These are phyloP conservation scores for Eucidaris tribuloides DNA, from an alignment of 35 echinoderm and acorn worm genomes.

Conservation along the genomic window DNA sequence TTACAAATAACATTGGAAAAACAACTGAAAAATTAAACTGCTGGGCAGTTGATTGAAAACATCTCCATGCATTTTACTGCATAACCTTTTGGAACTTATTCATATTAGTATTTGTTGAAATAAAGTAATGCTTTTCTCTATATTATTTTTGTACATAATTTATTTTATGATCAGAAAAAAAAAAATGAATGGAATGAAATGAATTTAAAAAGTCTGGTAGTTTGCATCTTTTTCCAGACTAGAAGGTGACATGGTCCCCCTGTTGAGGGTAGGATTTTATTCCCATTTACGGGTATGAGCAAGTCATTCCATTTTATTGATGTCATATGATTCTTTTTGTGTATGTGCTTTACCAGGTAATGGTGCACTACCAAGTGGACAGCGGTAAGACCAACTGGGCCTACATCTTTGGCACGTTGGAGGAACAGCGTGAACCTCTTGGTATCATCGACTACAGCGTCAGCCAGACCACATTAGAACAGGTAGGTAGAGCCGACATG, in stretches of 20 bases:
- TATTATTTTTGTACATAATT: too few relatives aligned
- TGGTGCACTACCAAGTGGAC: conserved; percentile 83
- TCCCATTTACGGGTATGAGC: background rate
- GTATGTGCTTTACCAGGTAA: conserved; percentile 64
- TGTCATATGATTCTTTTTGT: background rate
- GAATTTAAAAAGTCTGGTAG: too few relatives aligned
- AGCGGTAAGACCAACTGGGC: conserved; percentile 84
- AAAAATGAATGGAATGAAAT: too few relatives aligned
- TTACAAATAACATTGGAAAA: too few relatives aligned
- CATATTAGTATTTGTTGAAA: too few relatives aligned
- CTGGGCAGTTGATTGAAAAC: too few relatives aligned
- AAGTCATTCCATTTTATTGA: background rate
- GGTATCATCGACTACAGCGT: conserved; percentile 86
- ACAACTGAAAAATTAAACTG: too few relatives aligned
- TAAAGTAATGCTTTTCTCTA: too few relatives aligned
- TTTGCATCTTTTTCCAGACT: background rate
- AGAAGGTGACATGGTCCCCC: background rate
- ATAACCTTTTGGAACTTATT: too few relatives aligned
- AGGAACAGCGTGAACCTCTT: conserved; percentile 61
- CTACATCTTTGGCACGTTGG: conserved; percentile 81
- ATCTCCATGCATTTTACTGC: too few relatives aligned
- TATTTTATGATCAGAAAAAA: too few relatives aligned
- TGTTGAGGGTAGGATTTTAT: background rate
- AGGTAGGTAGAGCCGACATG: conserved; percentile 24
- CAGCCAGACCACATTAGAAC: conserved; percentile 95